These are phyloP conservation scores for Triplophysa rosa DNA, from an alignment of 2,113 vertebrate species.

Conservation along the genomic window DNA sequence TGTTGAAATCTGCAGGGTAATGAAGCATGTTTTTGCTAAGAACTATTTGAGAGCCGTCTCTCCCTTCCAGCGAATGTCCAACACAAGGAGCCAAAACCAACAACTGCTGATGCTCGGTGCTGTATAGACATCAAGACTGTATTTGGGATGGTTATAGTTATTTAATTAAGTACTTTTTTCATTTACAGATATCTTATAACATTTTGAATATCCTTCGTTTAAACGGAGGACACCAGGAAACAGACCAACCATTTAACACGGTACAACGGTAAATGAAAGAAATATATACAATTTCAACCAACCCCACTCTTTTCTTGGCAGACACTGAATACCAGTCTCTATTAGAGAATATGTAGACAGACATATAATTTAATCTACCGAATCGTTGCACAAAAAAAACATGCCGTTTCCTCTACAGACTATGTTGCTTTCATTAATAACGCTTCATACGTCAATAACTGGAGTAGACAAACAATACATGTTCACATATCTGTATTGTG, in stretches of 20 bases:
- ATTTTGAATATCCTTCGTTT: conserved; percentile 50
- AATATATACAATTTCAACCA: conserved; percentile 54
- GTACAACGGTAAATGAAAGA: conserved; percentile 48
- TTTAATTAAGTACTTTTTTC: conserved; percentile 58
- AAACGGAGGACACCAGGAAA: conserved; percentile 46
- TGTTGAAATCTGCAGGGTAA: conserved; percentile 72
- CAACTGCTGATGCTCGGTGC: conserved; percentile 5
- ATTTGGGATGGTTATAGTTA: conserved; percentile 50
- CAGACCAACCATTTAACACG: conserved; percentile 55
- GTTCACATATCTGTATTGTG: conserved; percentile 5
- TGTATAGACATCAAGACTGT: conserved; percentile 42
- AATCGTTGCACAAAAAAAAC: conserved; percentile 27
- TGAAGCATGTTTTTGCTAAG: conserved; percentile 67
- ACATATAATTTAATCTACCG: conserved; percentile 37
- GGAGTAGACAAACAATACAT: conserved; percentile 28
- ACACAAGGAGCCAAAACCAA: conserved; percentile 34
- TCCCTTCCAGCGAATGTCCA: conserved; percentile 21
- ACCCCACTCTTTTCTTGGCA: conserved; percentile 30
- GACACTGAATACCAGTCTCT: conserved; percentile 32
- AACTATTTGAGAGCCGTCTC: conserved; percentile 49
- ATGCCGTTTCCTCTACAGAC: conserved; percentile 26
- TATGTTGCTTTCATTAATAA: conserved; percentile 27
- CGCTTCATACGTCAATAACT: background rate
- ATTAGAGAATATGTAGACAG: conserved; percentile 38
- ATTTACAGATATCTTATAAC: conserved; percentile 59